Evolutionary conservation across 1,140 invertebrate species (phyloP), one percentile per base, ranked within the genome.

Genomic region (Drosophila athabasca): DNA sequence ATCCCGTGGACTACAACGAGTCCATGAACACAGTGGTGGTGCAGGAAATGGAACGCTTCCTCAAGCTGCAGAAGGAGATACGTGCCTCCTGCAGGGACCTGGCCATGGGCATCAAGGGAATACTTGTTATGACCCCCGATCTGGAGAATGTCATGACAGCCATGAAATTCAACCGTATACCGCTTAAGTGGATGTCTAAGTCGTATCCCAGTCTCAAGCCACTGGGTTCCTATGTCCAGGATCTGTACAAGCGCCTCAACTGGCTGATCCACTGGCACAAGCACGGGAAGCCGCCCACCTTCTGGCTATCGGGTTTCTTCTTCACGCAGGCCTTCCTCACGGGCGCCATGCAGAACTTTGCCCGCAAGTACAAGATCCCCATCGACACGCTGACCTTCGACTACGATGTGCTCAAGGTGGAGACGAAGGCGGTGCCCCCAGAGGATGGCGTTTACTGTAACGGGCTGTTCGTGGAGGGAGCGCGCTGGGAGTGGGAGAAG

Each of bases 291-390:
- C 97, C 97, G 3, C 61, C 93, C 0, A 95, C 94, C 0, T 98
- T 97, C 92, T 99, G 98, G 98, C 93, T 99, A 4, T 97, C 97
- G 0, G 98, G 97, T 8, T 98, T 99, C 91, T 99, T 96, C 84
- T 98, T 98, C 90, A 97, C 97, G 0, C 97, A 99, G 92, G 97
- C 97, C 0, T 99, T 99, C 91, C 93, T 99, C 13, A 98, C 98
- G 7, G 97, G 96, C 3, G 96, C 96, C 1, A 95, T 97, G 75
- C 98, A 99, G 92, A 98, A 99, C 92, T 98, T 93, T 92, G 97
- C 98, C 2, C 92, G 98, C 62, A 96, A 96, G 85, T 96, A 96
- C 76, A 95, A 94, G 79, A 96, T 98, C 75, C 96, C 97, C 2
- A 98, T 98, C 46, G 97, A 98, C 93, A 95, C 95, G 58, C 92